These are phyloP conservation scores for Uloborus diversus DNA, from an alignment of 1,140 invertebrate species.

Conservation along the genomic window DNA sequence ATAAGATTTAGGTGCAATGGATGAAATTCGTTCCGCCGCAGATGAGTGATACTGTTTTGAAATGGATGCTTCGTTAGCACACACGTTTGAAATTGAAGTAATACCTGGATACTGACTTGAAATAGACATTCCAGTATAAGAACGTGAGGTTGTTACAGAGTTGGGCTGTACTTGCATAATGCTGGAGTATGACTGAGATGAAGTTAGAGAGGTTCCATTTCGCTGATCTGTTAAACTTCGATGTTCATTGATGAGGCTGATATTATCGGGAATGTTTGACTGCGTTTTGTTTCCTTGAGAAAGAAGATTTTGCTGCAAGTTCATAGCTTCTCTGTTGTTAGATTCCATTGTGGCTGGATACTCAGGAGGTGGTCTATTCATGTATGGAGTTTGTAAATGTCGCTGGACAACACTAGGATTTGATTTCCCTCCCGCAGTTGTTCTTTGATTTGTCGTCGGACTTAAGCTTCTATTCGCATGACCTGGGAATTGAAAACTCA, in stretches of 20 bases:
- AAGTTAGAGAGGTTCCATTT: not conserved
- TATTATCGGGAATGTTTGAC: conserved; percentile 9
- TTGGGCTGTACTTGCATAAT: no score
- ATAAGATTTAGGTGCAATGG: not conserved
- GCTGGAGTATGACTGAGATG: conserved; percentile 5
- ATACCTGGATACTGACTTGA: conserved; percentile 17
- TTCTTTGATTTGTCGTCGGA: conserved; percentile 12
- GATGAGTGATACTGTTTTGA: not conserved
- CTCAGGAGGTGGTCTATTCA: conserved; percentile 37
- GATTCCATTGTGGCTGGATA: conserved; percentile 27
- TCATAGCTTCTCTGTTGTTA: not conserved
- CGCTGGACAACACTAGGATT: not conserved
- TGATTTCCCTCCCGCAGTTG: not conserved
- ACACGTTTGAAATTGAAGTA: not conserved
- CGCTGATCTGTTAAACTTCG: conserved; percentile 7
- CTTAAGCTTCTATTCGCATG: not conserved
- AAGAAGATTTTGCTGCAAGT: not conserved
- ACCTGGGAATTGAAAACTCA: conserved; percentile 22
- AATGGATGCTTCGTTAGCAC: not conserved
- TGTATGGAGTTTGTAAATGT: conserved; percentile 4
- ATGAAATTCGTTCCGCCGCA: not conserved
- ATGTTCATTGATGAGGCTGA: not conserved
- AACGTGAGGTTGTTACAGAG: not conserved
- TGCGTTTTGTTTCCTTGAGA: conserved; percentile 4
- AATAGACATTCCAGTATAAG: conserved; percentile 10